A percentile compares a stretch with the other conserved stretches of the same genome.
phyloP scores from a whole-genome alignment of 2,113 vertebrate genomes.

The Girardinichthys multiradiatus region DNA sequence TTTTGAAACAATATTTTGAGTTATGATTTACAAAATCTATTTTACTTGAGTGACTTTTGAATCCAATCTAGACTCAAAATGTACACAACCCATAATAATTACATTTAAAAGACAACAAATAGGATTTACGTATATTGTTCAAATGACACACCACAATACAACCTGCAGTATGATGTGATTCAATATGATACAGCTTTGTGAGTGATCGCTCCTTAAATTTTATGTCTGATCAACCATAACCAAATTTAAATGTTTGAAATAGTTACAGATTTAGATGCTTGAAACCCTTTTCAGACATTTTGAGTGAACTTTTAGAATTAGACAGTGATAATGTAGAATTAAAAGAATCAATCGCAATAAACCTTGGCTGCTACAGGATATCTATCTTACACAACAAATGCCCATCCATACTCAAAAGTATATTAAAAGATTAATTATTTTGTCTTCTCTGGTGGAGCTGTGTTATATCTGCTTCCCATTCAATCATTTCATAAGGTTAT shows the following conservation, averaged over 20 bases:
- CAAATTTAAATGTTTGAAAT: background rate
- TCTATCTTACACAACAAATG: background rate
- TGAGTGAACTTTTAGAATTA: background rate
- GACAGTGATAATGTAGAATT: background rate
- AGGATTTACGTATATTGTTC: background rate
- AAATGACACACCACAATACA: background rate
- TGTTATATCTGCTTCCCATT: background rate
- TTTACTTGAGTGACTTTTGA: no score
- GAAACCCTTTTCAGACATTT: background rate
- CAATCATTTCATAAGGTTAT: background rate
- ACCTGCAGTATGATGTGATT: background rate
- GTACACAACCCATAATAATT: background rate
- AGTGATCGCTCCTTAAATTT: background rate
- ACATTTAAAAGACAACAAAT: background rate
- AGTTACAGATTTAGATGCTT: background rate
- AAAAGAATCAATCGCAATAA: background rate
- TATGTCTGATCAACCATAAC: background rate
- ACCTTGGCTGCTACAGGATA: background rate
- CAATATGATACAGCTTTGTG: background rate
- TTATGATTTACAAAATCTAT: no score
- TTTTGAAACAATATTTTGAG: no score
- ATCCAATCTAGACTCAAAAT: background rate
- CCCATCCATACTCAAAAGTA: background rate
- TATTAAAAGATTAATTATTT: background rate
- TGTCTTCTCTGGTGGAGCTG: background rate